Evolutionary conservation across 1,140 invertebrate species (phyloP).

Genomic region (Pogonomyrmex barbatus): DNA sequence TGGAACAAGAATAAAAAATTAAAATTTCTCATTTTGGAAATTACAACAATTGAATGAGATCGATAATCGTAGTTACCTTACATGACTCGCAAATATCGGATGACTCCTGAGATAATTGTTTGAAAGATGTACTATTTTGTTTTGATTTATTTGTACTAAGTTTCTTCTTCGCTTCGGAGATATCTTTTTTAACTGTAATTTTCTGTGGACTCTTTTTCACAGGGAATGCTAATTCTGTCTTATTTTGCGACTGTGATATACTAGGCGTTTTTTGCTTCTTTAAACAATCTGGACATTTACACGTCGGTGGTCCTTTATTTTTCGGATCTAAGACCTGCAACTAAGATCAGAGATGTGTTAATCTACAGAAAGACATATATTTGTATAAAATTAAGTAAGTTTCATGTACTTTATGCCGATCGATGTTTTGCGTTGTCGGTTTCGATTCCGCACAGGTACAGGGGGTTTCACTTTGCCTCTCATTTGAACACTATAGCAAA

Average conservation of each 20-base stretch:
- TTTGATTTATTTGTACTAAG: slow-evolving; percentile 57
- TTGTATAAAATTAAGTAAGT: slow-evolving; percentile 26
- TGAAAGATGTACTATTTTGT: slow-evolving; percentile 19
- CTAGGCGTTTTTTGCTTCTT: slow-evolving; percentile 77
- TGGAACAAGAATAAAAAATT: slow-evolving; percentile 26
- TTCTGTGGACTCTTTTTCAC: slow-evolving; percentile 72
- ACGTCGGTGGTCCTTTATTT: slow-evolving; percentile 81
- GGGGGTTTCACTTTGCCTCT: slow-evolving; percentile 68
- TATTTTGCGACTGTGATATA: slow-evolving; percentile 67
- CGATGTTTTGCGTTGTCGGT: slow-evolving; percentile 77
- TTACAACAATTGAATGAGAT: not conserved
- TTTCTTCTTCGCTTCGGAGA: slow-evolving; percentile 63
- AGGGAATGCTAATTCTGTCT: slow-evolving; percentile 69
- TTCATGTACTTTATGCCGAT: slow-evolving; percentile 82
- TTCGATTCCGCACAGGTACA: slow-evolving; percentile 77
- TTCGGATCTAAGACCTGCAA: slow-evolving; percentile 84
- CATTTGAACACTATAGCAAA: slow-evolving; percentile 72
- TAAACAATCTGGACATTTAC: slow-evolving; percentile 83
- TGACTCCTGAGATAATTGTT: slow-evolving; percentile 66
- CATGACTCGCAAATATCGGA: slow-evolving; percentile 71
- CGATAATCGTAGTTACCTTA: slow-evolving; percentile 70
- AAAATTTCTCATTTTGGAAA: slow-evolving; percentile 46
- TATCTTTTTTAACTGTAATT: slow-evolving; percentile 58
- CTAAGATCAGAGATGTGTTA: slow-evolving; percentile 70
- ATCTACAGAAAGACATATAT: not conserved